Percentiles rank a stretch among this genome's conserved stretches.
Evolutionary conservation across 2,113 vertebrate species (phyloP).

Genomic region (Hydrolagus affinis): DNA sequence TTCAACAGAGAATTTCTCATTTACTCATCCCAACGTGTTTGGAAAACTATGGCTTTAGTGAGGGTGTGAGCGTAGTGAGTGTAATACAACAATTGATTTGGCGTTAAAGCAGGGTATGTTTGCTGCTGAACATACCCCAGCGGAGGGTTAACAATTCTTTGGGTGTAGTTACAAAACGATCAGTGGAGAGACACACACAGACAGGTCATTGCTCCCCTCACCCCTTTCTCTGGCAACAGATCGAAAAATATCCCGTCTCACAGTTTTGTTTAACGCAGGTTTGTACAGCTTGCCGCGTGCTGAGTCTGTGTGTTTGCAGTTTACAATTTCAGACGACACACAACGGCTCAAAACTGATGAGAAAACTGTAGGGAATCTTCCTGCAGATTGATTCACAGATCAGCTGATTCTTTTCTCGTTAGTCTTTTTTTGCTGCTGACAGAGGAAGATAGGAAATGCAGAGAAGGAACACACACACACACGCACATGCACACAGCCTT

Average conservation of each 20-base stretch:
- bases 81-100: background rate
- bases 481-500: conserved; percentile 73
- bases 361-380: conserved; percentile 96
- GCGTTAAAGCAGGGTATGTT: background rate
- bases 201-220: background rate
- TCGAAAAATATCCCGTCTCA: conserved; percentile 71
- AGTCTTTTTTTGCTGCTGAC: conserved; percentile 99
- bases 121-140: too few species aligned
- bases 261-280: conserved; percentile 78
- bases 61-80: background rate
- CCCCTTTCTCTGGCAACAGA: conserved; percentile 45
- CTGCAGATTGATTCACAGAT: conserved; percentile 98
- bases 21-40: background rate
- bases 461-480: conserved; percentile 68
- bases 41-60: background rate
- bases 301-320: conserved; percentile 78
- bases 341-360: conserved; percentile 85
- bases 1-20: background rate
- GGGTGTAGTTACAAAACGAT: too few species aligned
- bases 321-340: conserved; percentile 88
- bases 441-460: conserved; percentile 78
- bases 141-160: background rate
- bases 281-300: conserved; percentile 79
- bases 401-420: conserved; percentile 96
- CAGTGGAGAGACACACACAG: background rate